Evolutionary conservation across 2,888 invertebrate genomes (phyloP), one percentile per base, ranked within the genome.

Genomic region (Sarcophaga carnaria): DNA sequence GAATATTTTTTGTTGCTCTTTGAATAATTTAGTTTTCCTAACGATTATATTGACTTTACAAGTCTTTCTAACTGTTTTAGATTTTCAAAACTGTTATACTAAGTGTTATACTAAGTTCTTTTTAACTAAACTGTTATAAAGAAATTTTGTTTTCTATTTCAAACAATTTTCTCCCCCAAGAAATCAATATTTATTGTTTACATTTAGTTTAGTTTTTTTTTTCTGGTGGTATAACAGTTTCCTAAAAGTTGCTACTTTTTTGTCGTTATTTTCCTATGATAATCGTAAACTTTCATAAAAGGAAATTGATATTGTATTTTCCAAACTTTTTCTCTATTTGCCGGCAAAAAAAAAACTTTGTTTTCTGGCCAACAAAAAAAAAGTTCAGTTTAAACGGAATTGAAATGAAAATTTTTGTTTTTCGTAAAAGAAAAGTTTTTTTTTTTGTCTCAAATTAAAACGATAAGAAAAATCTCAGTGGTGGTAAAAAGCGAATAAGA

Each of bases 241-340:
- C 59, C 62, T 63, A 37, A 37, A 1, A 37, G 37, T 37, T 37
- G 37, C 17, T 14, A 54, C 10, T 17, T 54, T 17, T 17, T 17
- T 3, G 17, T 54, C 17, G 12, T 4, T 12, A 17, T 54, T 54
- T 54, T 62, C 59, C 64, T 74, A 45, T 64, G 49, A 75, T 59
- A 62, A 63, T 63, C 70, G 12, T 71, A 62, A 79, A 54, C 27
- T 71, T 81, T 45, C 14, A 37, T 54, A 80, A 80, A 37, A 67
- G 71, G 81, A 85, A 85, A 85, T 85, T 85, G 81, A 85, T 81
- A 85, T 79, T 85, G 81, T 75, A 64, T 64, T 78, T 70, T 74
- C 47, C 1, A 75, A 81, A 78, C 67, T 81, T 81, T 71, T 76
- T 37, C 17, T 17, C 27, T 70, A 17, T 1, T 59, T 49, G 6